Evolutionary conservation across 2,113 vertebrate species (phyloP), one percentile per base, ranked within the genome.

Genomic region (Brachirus orientalis): DNA sequence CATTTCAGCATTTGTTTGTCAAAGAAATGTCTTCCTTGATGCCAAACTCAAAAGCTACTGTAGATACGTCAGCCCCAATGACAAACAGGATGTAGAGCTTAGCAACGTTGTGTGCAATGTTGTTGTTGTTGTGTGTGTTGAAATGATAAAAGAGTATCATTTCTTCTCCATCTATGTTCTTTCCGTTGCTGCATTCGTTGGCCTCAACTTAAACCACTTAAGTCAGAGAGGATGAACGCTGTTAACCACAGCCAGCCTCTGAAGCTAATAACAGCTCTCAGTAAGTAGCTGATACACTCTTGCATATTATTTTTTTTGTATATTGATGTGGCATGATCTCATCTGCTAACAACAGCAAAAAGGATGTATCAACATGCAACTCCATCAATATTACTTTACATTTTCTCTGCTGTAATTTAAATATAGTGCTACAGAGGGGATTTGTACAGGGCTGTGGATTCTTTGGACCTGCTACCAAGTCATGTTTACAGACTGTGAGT

Each of bases 401-500:
- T 54, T 66, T 55, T 51, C 36, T 1, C 1, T 28, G 45, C 17
- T 72, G 41, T 73, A 55, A 60, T 83, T 80, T 55, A 38, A 77
- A 67, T 64, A 43, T 17, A 43, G n/a, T 36, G 1, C 33, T 70
- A 3, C 7, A 60, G 22, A 18, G 6, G 63, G 48, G 71, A 55
- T 63, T 76, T 71, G 65, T 56, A 56, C 54, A 46, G 50, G 61
- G 43, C 63, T 51, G 22, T 65, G 28, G 47, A 62, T 45, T 57
- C 63, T 82, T 45, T 77, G 59, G 72, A 79, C 63, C 68, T 65
- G 67, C 74, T 70, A 80, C 67, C 80, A 63, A 82, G 71, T 72
- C 78, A 72, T 83, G 82, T 88, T 89, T 85, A 86, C 85, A 78
- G 80, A 84, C 78, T 83, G 66, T 75, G 78, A 83, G 73, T 56